Evolutionary conservation across 1,140 invertebrate genomes (phyloP).

Genomic region (Panulirus ornatus): DNA sequence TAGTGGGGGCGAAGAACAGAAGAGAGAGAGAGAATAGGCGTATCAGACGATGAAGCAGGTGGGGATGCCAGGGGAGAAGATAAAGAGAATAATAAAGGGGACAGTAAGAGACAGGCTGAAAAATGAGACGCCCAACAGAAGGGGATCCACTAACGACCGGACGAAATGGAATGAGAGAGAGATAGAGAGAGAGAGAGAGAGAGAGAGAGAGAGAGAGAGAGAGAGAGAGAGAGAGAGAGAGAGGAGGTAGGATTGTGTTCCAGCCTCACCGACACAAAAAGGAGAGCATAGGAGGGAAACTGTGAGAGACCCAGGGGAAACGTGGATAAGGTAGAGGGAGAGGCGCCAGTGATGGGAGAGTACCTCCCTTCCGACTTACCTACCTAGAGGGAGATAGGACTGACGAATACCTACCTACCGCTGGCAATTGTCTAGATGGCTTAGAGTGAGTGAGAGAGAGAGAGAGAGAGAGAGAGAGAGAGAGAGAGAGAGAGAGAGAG

Average conservation of each 20-base stretch:
- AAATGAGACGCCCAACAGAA: constrained; percentile 15
- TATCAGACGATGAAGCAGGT: neutral
- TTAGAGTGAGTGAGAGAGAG: neutral
- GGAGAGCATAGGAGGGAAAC: neutral
- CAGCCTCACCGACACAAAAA: constrained; percentile 9
- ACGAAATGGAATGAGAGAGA: constrained; percentile 29
- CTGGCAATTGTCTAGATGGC: neutral
- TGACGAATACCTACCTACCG: neutral
- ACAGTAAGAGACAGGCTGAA: neutral
- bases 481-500: constrained; percentile 23
- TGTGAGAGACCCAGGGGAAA: constrained; percentile 6
- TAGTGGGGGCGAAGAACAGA: neutral
- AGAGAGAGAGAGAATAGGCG: constrained; percentile 13
- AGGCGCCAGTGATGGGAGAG: neutral
- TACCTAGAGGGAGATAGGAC: neutral
- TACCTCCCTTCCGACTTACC: no score
- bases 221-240: neutral
- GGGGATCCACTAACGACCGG: neutral
- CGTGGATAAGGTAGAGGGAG: neutral
- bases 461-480: constrained; percentile 21
- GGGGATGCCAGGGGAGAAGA: neutral
- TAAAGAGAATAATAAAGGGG: neutral
- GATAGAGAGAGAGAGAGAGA: neutral
- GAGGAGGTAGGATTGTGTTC: constrained; percentile 36
- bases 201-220: neutral